Conservation (phyloP, 1,140 invertebrate species). For the Drosophila saltans region DNA sequence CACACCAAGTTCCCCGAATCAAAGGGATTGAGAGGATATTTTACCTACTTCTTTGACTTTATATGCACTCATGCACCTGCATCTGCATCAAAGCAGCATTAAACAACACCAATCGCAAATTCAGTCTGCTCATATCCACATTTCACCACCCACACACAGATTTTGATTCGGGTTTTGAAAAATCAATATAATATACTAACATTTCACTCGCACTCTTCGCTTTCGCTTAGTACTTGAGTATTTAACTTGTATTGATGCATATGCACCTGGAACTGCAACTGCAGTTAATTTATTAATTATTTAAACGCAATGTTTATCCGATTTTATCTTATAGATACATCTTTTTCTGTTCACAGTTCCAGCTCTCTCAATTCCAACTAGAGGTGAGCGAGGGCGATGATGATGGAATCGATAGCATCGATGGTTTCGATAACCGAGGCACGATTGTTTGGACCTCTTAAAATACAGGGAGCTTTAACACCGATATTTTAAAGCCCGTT, state of each 20-base stretch:
- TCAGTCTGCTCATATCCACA: constrained; percentile 8
- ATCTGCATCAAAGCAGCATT: constrained; percentile 5
- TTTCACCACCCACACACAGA: constrained; percentile 9
- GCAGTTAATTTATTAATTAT: constrained; percentile 6
- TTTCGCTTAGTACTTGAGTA: constrained; percentile 2
- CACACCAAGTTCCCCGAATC: constrained; percentile 2
- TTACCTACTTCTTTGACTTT: constrained; percentile 10
- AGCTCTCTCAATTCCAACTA: constrained; percentile 1
- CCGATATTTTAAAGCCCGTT: too few relatives aligned
- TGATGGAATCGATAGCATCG: background rate
- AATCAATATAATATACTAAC: constrained; percentile 13
- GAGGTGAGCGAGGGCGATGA: background rate
- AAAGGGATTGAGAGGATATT: constrained; percentile 9
- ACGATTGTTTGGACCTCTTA: too few relatives aligned
- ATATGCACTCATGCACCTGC: constrained; percentile 2
- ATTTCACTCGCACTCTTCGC: constrained; percentile 7
- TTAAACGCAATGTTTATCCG: constrained; percentile 12
- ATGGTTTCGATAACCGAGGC: background rate
- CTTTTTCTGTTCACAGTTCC: constrained; percentile 9
- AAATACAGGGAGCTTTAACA: too few relatives aligned
- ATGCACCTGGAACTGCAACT: constrained; percentile 2
- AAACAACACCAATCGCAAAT: background rate
- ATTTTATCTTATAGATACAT: constrained; percentile 14
- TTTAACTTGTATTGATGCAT: constrained; percentile 7
- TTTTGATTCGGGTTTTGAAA: constrained; percentile 7